Evolutionary conservation across 1,140 invertebrate species (phyloP).

Genomic region (Plectrocnemia conspersa): DNA sequence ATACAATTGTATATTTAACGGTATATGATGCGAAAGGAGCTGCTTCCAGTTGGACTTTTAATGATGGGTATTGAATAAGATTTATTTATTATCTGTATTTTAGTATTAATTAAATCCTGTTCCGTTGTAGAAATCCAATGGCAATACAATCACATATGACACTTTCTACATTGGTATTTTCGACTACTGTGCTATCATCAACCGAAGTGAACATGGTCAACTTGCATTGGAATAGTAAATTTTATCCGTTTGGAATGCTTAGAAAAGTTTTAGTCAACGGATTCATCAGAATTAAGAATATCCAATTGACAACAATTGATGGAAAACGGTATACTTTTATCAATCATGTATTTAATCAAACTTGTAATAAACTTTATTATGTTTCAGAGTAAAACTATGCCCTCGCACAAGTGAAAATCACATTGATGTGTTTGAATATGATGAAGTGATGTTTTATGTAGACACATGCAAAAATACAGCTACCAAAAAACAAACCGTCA

Average conservation of each 20-base stretch:
- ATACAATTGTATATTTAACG: constrained; percentile 16
- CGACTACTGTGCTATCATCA: constrained; percentile 12
- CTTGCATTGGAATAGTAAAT: constrained; percentile 25
- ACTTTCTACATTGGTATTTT: constrained; percentile 16
- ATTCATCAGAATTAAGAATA: constrained; percentile 14
- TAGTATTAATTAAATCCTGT: background rate
- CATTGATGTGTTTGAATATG: constrained; percentile 18
- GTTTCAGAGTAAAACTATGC: constrained; percentile 23
- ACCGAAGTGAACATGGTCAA: constrained; percentile 15
- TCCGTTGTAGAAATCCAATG: constrained; percentile 13
- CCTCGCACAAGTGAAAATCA: constrained; percentile 2
- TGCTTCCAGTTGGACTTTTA: constrained; percentile 20
- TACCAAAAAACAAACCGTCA: too few relatives aligned
- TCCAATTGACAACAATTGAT: constrained; percentile 19
- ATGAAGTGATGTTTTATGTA: constrained; percentile 24
- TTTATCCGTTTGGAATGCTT: constrained; percentile 22
- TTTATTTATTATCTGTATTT: constrained; percentile 3
- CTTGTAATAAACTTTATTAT: background rate
- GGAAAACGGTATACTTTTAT: constrained; percentile 21
- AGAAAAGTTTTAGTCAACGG: constrained; percentile 19
- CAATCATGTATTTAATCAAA: background rate
- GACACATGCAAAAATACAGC: constrained; percentile 15
- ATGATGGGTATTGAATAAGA: constrained; percentile 15
- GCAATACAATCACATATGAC: constrained; percentile 16
- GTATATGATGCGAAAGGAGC: constrained; percentile 23